Conservation (phyloP, 2,113 vertebrate species). For the Malaclemys terrapin region DNA sequence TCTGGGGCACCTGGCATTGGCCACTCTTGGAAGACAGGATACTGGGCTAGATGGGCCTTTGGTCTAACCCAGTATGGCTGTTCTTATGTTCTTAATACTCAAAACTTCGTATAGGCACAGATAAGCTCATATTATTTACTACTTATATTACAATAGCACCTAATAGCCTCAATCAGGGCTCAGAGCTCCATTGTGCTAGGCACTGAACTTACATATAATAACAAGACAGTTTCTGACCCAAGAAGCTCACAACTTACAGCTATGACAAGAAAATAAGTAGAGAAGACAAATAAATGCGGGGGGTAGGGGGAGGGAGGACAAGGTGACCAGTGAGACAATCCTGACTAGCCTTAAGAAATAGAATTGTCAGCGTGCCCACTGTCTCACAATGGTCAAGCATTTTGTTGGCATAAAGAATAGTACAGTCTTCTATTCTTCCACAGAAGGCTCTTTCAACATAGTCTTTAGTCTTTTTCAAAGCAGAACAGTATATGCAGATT, state of each 20-base stretch:
- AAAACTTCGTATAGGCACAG: background rate
- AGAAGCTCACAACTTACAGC: background rate
- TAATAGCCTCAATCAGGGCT: background rate
- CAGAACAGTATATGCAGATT: background rate
- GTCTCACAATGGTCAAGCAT: conserved; percentile 1
- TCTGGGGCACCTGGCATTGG: too few species aligned
- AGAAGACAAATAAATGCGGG: background rate
- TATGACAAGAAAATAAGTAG: background rate
- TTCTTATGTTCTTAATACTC: background rate
- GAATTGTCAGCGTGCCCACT: accelerated
- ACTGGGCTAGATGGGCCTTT: too few species aligned
- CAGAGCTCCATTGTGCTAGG: background rate
- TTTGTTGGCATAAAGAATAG: background rate
- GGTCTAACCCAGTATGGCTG: too few species aligned
- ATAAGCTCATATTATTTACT: background rate
- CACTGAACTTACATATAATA: background rate
- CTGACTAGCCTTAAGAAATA: background rate
- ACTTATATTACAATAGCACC: background rate
- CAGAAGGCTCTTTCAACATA: background rate
- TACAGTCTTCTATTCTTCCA: background rate
- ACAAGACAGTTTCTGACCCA: background rate
- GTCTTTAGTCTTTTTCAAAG: background rate
- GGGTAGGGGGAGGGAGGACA: background rate
- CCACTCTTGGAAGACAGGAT: too few species aligned
- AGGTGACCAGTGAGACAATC: background rate